Conservation (phyloP, 2,888 invertebrate genomes). For the Dromius quadrimaculatus region DNA sequence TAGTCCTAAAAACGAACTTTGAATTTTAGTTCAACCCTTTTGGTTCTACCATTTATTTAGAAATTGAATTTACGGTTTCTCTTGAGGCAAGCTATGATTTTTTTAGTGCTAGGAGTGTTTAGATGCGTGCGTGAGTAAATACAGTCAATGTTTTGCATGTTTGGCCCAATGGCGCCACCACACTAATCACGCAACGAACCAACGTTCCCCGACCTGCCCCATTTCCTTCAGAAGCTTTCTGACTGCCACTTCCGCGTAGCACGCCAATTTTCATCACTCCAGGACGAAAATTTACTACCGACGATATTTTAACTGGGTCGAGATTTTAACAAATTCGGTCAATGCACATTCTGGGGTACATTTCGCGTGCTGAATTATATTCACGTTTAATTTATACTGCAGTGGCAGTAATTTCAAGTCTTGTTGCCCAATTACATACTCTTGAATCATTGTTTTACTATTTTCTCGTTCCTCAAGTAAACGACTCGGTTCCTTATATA, state of each 20-base stretch:
- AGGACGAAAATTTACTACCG: neutral
- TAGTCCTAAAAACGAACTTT: too few species aligned
- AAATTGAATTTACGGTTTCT: too few species aligned
- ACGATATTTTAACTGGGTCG: conserved; percentile 7
- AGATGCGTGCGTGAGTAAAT: conserved; percentile 13
- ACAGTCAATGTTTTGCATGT: neutral
- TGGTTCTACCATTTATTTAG: too few species aligned
- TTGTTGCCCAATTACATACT: too few species aligned
- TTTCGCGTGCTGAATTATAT: neutral
- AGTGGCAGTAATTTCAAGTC: too few species aligned
- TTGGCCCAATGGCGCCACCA: conserved; percentile 17
- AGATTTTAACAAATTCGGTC: conserved; percentile 2
- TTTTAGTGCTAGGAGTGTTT: neutral
- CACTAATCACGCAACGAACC: conserved; percentile 34
- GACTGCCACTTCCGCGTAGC: conserved; percentile 12
- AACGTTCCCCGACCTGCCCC: conserved; percentile 44
- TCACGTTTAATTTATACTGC: too few species aligned
- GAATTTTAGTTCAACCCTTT: too few species aligned
- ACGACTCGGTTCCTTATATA: too few species aligned
- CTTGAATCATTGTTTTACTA: too few species aligned
- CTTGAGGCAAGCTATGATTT: neutral
- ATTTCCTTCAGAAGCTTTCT: conserved; percentile 32
- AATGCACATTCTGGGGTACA: conserved; percentile 7
- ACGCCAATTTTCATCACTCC: conserved; percentile 25
- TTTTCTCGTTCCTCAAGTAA: too few species aligned